Base-by-base conservation (phyloP, 2,888 invertebrate genomes). In the Boloria selene region DNA sequence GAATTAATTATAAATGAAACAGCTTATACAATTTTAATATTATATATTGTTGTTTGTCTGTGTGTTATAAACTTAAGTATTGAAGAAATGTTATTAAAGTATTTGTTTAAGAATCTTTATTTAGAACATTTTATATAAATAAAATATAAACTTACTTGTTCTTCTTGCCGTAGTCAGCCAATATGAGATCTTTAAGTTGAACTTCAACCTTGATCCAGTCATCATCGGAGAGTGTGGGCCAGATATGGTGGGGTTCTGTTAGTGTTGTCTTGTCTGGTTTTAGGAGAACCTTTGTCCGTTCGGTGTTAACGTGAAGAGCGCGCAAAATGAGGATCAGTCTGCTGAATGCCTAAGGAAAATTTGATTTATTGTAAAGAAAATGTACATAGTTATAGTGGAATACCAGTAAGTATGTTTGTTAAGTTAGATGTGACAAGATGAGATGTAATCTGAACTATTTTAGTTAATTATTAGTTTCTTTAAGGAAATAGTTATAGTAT, bases 121-220 rank as follows among this genome's bases (percentile, higher is more conserved):
- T 42, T 42, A 44, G 17, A n/a, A 42, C 3, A 42, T 17, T n/a
- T 22, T 44, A 55, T 38, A 38, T 38, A 7, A 38, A 10, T 7
- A 38, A 38, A 58, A 49, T 18, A 3, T 49, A 16, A 44, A 84
- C 93, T 92, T 75, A 96, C 96, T 99, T 99, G 93, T 99, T 99
- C 93, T 99, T 99, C 93, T 99, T 99, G 49, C 99, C 99, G 78
- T 99, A 99, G 92, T 99, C 99, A 54, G 99, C 99, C 63, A 99
- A 92, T 79, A 99, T 99, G 69, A 99, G 94, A 88, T 99, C 99
- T 84, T 99, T 99, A 22, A 99, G 94, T 80, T 98, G 98, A 38
- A 99, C 98, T 88, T 99, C 99, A 53, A 99, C 98, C 88, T 99
- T 99, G 84, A 99, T 98, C 99, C 99, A 99, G 90, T 99, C 99